Evolutionary conservation across 92 coral and sea anemone species (phyloP).

Genomic region (Parazoanthus darwini): DNA sequence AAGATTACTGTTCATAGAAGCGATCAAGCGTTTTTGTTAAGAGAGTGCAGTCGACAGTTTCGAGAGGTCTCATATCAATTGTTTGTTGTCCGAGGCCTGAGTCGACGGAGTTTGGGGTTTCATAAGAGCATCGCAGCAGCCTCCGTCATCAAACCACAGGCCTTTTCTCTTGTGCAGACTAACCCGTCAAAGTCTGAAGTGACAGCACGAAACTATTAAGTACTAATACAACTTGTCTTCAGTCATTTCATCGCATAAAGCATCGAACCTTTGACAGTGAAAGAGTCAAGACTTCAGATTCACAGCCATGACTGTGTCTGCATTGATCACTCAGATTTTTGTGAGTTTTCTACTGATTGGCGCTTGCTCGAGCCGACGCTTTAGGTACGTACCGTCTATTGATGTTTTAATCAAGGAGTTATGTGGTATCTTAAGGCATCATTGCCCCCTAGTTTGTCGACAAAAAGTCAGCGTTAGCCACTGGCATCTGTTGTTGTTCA

Average conservation of each 20-base stretch:
- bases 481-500: neutral
- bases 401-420: constrained; percentile 8
- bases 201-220: constrained; percentile 31
- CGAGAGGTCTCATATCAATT: constrained; percentile 26
- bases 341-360: constrained; percentile 21
- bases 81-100: constrained; percentile 31
- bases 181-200: neutral
- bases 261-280: neutral
- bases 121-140: neutral
- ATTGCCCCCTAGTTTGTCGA: neutral
- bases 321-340: neutral
- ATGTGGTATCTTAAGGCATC: neutral
- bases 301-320: constrained; percentile 5
- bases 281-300: neutral
- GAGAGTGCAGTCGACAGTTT: constrained; percentile 48
- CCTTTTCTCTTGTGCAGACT: neutral
- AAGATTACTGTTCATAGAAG: constrained; percentile 60
- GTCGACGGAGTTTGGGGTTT: neutral
- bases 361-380: constrained; percentile 16
- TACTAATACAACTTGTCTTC: constrained; percentile 28
- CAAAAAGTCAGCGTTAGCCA: neutral
- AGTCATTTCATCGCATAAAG: constrained; percentile 9
- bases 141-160: constrained; percentile 6
- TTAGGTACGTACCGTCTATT: constrained; percentile 19
- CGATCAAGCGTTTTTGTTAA: constrained; percentile 48